phyloP scores from a whole-genome alignment of 2,888 invertebrate genomes.

The Horisme vitalbata region DNA sequence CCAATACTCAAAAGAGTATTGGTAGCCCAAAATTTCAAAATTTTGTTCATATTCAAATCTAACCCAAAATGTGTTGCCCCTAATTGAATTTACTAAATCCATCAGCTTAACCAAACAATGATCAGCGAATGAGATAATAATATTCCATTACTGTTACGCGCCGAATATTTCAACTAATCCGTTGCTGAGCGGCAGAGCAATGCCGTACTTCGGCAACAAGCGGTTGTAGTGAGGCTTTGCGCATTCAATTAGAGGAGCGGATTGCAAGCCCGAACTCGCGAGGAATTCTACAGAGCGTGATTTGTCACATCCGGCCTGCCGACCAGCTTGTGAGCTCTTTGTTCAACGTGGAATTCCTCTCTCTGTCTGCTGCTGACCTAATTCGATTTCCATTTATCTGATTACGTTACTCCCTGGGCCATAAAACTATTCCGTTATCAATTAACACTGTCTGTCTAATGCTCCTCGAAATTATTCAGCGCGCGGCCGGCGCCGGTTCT shows the following conservation, averaged over 20 bases:
- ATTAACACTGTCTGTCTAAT: constrained; percentile 14
- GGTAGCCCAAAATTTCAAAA: not conserved
- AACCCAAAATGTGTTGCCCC: not conserved
- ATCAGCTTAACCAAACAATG: not conserved
- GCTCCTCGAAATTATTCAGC: constrained; percentile 38
- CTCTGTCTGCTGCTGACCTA: constrained; percentile 16
- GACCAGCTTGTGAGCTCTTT: not conserved
- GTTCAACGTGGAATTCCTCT: constrained; percentile 20
- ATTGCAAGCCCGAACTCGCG: constrained; percentile 33
- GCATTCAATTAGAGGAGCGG: constrained; percentile 51
- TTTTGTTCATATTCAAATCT: not conserved
- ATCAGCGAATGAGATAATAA: not conserved
- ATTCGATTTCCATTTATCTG: constrained; percentile 30
- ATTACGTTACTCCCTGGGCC: constrained; percentile 20
- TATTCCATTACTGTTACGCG: constrained; percentile 4
- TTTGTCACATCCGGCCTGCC: constrained; percentile 34
- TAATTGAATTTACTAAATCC: not conserved
- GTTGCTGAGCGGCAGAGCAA: constrained; percentile 33
- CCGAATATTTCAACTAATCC: constrained; percentile 19
- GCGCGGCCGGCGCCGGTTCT: constrained; percentile 37
- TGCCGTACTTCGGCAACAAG: constrained; percentile 48
- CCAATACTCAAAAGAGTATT: too few relatives aligned
- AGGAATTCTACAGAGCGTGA: constrained; percentile 45
- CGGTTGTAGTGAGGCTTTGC: constrained; percentile 43
- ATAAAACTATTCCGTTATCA: constrained; percentile 24